Base-by-base conservation (phyloP, 53 echinoderm and acorn worm species). In the Paelopatides confundens region DNA sequence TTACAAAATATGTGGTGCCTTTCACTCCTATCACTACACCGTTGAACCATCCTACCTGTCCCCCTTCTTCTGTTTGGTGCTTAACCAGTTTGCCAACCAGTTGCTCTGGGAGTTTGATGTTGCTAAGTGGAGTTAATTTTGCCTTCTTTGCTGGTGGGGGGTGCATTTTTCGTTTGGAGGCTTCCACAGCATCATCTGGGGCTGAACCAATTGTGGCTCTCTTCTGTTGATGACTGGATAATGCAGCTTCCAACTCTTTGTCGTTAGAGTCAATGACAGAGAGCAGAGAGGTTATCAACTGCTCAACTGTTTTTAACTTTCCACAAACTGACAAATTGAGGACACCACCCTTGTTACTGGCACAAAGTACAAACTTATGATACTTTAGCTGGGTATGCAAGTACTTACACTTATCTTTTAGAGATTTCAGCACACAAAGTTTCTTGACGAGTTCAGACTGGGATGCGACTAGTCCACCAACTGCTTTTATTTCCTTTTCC, bases 301-400 rank as follows among this genome's bases (percentile, higher is more conserved):
- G 68, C 29, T 66, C 46, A 14, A 35, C 29, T 14, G 71, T 51
- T 34, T 89, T 89, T 15, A 3, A 15, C 28, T 70, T 83, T 54
- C 89, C 89, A 35, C 67, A 62, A 10, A 68, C 39, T 36, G 90
- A 74, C 15, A 88, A 13, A 33, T 67, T 88, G 2, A 88, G 30
- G 14, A 88, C n/a, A n/a, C n/a, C n/a, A n/a, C n/a, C n/a, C n/a
- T n/a, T n/a, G n/a, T n/a, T n/a, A n/a, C n/a, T n/a, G n/a, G n/a
- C n/a, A n/a, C n/a, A n/a, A n/a, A n/a, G n/a, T n/a, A n/a, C n/a
- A n/a, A n/a, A n/a, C n/a, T 35, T 78, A 18, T 67, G 23, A 29
- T 65, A 79, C 53, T 85, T 85, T 27, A 85, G 31, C 33, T 89
- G 90, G 2, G 37, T n/a, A 31, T 71, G 47, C 39, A 89, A 47